A percentile compares a stretch with the other conserved stretches of the same genome.
Conservation (phyloP, 2,888 invertebrate species). For the Serripes groenlandicus region DNA sequence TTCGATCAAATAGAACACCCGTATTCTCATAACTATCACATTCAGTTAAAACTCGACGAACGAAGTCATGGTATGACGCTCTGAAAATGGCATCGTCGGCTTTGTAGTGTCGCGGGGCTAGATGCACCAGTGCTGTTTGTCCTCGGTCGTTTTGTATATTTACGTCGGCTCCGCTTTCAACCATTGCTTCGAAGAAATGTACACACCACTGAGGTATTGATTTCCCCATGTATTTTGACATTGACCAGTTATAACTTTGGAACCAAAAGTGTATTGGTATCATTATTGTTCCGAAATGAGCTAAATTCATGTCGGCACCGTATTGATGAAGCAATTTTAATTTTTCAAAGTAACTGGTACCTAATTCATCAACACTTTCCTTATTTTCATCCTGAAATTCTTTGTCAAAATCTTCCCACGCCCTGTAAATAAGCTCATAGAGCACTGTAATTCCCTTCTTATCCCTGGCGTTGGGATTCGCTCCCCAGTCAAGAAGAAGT, state of each 20-base stretch:
- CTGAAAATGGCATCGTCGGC: not conserved
- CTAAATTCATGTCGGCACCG: constrained; percentile 30
- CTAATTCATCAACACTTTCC: not conserved
- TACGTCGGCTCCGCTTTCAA: constrained; percentile 21
- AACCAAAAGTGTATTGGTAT: constrained; percentile 31
- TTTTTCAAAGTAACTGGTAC: constrained; percentile 31
- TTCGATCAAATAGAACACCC: too few relatives aligned
- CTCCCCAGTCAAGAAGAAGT: constrained; percentile 25
- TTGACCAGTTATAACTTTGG: constrained; percentile 26
- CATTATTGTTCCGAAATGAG: constrained; percentile 4
- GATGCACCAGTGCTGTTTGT: constrained; percentile 14
- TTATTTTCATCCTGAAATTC: constrained; percentile 24
- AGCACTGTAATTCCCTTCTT: constrained; percentile 35
- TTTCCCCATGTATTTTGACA: not conserved
- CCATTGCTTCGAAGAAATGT: constrained; percentile 4
- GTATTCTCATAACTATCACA: not conserved
- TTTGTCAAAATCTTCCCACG: constrained; percentile 37
- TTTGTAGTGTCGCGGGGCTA: constrained; percentile 35
- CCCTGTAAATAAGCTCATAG: constrained; percentile 40
- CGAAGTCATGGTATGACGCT: not conserved
- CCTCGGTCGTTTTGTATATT: constrained; percentile 15
- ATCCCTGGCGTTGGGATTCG: constrained; percentile 30
- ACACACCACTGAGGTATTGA: not conserved
- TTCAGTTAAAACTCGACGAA: not conserved
- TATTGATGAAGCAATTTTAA: constrained; percentile 7